phyloP scores from a whole-genome alignment of 2,113 vertebrate species.

The Stegastes partitus region DNA sequence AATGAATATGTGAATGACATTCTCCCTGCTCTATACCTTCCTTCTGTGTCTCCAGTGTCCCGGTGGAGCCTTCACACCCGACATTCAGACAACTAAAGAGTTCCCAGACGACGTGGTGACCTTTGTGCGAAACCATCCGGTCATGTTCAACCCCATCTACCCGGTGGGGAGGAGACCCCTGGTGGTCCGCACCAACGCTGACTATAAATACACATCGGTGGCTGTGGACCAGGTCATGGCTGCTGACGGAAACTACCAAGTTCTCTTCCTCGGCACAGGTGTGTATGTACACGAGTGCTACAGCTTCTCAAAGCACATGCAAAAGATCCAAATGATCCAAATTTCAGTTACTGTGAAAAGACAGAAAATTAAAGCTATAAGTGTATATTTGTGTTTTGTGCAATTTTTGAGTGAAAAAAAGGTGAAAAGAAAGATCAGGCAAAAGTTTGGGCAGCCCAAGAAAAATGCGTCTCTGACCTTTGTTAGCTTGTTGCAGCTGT shows the following conservation, averaged over 20 bases:
- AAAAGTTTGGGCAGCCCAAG: too few relatives aligned
- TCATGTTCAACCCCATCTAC: conserved; percentile 98
- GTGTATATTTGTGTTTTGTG: too few relatives aligned
- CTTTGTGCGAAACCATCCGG: conserved; percentile 95
- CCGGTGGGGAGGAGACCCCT: conserved; percentile 91
- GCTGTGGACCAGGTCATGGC: conserved; percentile 95
- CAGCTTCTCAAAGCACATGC: neutral
- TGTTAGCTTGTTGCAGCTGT: too few relatives aligned
- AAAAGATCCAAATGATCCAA: too few relatives aligned
- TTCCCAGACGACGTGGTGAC: conserved; percentile 98
- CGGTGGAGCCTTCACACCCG: conserved; percentile 97
- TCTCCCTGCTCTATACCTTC: neutral
- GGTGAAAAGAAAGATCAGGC: too few relatives aligned
- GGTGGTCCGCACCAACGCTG: conserved; percentile 92
- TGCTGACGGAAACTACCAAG: conserved; percentile 94
- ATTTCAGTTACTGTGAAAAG: too few relatives aligned
- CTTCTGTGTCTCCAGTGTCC: conserved; percentile 87
- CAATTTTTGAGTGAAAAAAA: too few relatives aligned
- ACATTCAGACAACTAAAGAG: conserved; percentile 93
- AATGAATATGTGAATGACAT: neutral
- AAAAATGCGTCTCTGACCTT: too few relatives aligned
- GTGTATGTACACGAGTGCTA: neutral
- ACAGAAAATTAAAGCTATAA: too few relatives aligned
- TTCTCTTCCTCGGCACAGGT: conserved; percentile 98
- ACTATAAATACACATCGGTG: conserved; percentile 95